Evolutionary conservation across 1,140 invertebrate species (phyloP).

Genomic region (Euschistus heros): DNA sequence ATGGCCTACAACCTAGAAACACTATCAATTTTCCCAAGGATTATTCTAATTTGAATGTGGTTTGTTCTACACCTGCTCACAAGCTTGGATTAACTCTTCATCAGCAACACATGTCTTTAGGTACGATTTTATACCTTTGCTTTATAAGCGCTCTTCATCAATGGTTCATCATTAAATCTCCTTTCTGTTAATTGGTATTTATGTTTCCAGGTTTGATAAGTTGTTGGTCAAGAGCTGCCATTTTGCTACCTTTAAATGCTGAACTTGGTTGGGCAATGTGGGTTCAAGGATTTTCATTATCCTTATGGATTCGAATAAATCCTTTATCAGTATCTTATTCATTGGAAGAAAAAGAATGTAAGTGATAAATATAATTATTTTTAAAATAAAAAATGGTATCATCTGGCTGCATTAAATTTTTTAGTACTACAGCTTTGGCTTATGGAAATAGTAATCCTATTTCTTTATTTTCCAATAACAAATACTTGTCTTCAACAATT

Average conservation of each 20-base stretch:
- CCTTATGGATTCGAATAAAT: conserved; percentile 42
- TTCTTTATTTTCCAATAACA: too few species aligned
- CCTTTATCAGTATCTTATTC: background rate
- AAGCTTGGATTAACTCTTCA: conserved; percentile 29
- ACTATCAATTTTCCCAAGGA: conserved; percentile 44
- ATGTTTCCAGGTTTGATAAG: conserved; percentile 30
- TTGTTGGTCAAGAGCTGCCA: conserved; percentile 42
- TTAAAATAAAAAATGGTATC: too few species aligned
- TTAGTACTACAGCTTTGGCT: too few species aligned
- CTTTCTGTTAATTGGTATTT: background rate
- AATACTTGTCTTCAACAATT: too few species aligned
- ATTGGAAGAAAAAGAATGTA: background rate
- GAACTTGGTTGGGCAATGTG: conserved; percentile 47
- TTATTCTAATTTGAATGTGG: conserved; percentile 20
- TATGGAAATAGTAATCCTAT: too few species aligned
- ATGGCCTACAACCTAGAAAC: conserved; percentile 44
- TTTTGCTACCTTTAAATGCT: conserved; percentile 40
- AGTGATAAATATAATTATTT: background rate
- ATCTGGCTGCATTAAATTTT: too few species aligned
- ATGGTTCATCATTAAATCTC: background rate
- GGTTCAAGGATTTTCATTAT: conserved; percentile 47
- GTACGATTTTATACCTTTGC: conserved; percentile 14
- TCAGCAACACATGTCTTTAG: conserved; percentile 28
- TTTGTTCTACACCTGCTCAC: conserved; percentile 29
- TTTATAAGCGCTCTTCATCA: background rate